Conservation (phyloP, 2,888 invertebrate species). For the Oscheius sp. region DNA sequence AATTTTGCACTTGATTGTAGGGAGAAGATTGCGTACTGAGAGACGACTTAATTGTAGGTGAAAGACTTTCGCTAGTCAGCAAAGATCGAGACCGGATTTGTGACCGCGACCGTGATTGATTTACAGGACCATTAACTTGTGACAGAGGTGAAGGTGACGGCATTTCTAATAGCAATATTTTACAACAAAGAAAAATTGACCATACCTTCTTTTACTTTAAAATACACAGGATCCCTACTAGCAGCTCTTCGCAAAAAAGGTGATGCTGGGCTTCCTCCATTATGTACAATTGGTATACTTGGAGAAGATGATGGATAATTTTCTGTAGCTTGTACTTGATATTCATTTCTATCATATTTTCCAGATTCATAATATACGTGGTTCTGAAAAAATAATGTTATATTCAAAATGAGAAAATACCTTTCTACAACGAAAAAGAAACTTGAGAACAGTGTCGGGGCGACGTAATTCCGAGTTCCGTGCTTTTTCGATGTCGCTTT, state of each 20-base stretch:
- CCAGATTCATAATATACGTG: constrained; percentile 14
- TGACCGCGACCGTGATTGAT: constrained; percentile 9
- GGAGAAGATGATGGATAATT: not conserved
- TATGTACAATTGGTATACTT: constrained; percentile 2
- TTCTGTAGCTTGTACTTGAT: not conserved
- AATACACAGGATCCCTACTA: constrained; percentile 28
- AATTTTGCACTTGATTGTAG: constrained; percentile 3
- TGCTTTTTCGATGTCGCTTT: not conserved
- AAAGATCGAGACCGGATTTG: constrained; percentile 19
- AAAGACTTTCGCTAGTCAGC: not conserved
- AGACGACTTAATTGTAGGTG: not conserved
- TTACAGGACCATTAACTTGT: constrained; percentile 12
- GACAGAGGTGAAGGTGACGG: constrained; percentile 7
- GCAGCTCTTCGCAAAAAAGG: constrained; percentile 32
- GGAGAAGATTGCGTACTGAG: constrained; percentile 17
- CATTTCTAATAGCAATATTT: constrained; percentile 7
- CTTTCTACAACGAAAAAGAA: constrained; percentile 30
- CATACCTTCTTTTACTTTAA: constrained; percentile 34
- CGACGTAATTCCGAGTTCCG: not conserved
- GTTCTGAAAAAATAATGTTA: constrained; percentile 16
- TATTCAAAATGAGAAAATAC: not conserved
- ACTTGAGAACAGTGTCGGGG: constrained; percentile 14
- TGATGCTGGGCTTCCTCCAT: constrained; percentile 6
- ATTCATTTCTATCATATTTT: constrained; percentile 3
- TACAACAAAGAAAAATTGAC: not conserved